These are phyloP conservation scores for Aulostomus chinensis DNA, from an alignment of 2,797 vertebrate species.

Conservation along the genomic window DNA sequence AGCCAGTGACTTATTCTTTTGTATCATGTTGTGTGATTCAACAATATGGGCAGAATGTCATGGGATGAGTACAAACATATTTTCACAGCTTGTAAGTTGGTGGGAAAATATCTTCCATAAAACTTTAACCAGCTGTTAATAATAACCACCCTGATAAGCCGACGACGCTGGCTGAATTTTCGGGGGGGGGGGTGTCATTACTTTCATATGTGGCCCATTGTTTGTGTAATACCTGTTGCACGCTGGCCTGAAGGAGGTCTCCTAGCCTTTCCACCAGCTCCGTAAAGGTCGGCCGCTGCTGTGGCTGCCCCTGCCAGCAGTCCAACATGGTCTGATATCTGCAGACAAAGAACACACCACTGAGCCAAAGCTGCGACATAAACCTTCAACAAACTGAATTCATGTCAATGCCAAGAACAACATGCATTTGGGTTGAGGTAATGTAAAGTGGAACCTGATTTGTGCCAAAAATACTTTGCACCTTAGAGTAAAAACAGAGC, in stretches of 20 bases:
- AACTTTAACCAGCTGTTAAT: too few species aligned
- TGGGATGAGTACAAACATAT: too few species aligned
- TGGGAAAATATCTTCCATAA: too few species aligned
- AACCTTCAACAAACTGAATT: background rate
- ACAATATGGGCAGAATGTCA: too few species aligned
- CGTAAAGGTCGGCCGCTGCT: slow-evolving; percentile 86
- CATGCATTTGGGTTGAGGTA: slow-evolving; percentile 8
- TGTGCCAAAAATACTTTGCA: background rate
- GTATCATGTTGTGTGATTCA: too few species aligned
- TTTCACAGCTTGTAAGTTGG: too few species aligned
- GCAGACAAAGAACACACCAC: slow-evolving; percentile 16
- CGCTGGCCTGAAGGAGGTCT: slow-evolving; percentile 92
- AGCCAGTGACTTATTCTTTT: slow-evolving; percentile 33
- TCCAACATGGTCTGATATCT: slow-evolving; percentile 96
- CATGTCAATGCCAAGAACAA: background rate
- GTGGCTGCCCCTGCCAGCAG: slow-evolving; percentile 88
- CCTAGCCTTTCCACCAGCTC: slow-evolving; percentile 90
- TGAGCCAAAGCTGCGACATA: slow-evolving; percentile 16
- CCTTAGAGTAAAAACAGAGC: slow-evolving; percentile 7
- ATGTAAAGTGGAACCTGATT: background rate
- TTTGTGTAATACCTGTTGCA: slow-evolving; percentile 85
- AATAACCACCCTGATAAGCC: too few species aligned
- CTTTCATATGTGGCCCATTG: too few species aligned
- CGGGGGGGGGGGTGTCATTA: too few species aligned
- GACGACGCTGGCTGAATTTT: too few species aligned